These are phyloP conservation scores for Sarcophaga subvicina DNA, from an alignment of 2,888 invertebrate genomes.

Conservation along the genomic window DNA sequence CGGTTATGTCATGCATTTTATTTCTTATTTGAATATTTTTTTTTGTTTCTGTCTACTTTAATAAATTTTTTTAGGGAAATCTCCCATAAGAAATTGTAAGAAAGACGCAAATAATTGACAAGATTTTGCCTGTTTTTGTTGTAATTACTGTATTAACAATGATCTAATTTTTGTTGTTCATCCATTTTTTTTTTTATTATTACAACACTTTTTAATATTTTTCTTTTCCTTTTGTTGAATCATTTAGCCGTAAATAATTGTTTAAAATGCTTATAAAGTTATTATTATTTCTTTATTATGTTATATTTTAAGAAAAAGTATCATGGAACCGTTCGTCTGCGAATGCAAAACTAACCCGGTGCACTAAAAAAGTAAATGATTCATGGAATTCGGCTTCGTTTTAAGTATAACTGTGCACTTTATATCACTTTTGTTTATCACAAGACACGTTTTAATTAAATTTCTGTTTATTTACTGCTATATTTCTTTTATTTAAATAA, in stretches of 20 bases:
- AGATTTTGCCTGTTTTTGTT: not conserved
- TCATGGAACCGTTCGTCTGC: too few species aligned
- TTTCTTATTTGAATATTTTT: slow-evolving; percentile 9
- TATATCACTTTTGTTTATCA: slow-evolving; percentile 10
- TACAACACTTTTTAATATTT: not conserved
- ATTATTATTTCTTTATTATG: too few species aligned
- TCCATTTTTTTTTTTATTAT: not conserved
- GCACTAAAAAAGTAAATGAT: slow-evolving; percentile 4
- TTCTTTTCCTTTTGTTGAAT: not conserved
- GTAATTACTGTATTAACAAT: not conserved
- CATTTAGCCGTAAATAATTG: too few species aligned
- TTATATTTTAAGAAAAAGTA: too few species aligned
- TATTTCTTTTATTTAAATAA: slow-evolving; percentile 9
- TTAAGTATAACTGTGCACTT: not conserved
- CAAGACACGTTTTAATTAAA: not conserved
- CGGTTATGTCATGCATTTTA: slow-evolving; percentile 67
- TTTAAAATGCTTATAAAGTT: too few species aligned
- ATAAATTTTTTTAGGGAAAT: slow-evolving; percentile 22
- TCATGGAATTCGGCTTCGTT: slow-evolving; percentile 21
- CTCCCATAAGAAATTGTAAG: not conserved
- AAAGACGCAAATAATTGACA: not conserved
- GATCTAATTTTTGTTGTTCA: not conserved
- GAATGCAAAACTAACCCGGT: not conserved
- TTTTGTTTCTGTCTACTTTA: not conserved
- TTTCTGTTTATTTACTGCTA: not conserved